A percentile compares a stretch with the other conserved stretches of the same genome.
Conservation (phyloP, 2,888 invertebrate genomes). For the Drosophila neonasuta region DNA sequence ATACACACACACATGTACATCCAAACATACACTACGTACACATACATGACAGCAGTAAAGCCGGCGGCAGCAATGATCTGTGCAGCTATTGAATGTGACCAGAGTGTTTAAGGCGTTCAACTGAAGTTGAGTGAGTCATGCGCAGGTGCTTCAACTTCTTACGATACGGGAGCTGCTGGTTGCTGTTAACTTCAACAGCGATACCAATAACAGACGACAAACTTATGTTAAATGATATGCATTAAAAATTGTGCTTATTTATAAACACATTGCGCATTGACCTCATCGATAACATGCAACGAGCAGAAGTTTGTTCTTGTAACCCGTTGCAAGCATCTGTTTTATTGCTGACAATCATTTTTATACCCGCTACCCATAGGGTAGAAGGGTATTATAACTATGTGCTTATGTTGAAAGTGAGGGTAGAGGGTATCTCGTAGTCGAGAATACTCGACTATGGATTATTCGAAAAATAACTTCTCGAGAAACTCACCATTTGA, state of each 20-base stretch:
- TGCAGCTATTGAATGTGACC: constrained; percentile 54
- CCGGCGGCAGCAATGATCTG: constrained; percentile 47
- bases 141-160: constrained; percentile 47
- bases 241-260: constrained; percentile 7
- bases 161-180: constrained; percentile 47
- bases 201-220: constrained; percentile 19
- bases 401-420: too few species aligned
- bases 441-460: too few species aligned
- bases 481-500: too few species aligned
- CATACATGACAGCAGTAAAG: constrained; percentile 21
- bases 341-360: neutral
- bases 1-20: constrained; percentile 37
- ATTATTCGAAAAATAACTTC: too few species aligned
- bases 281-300: neutral
- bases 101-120: constrained; percentile 45
- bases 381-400: too few species aligned
- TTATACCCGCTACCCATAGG: too few species aligned
- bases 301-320: neutral
- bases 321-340: neutral
- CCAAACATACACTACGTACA: constrained; percentile 1
- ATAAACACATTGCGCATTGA: constrained; percentile 10
- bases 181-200: constrained; percentile 37
- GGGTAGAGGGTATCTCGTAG: too few species aligned
- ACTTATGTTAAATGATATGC: constrained; percentile 6
- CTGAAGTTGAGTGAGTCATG: constrained; percentile 55